Percentiles rank a stretch among this genome's conserved stretches.
Conservation (phyloP, 2,888 invertebrate genomes). For the Archips xylosteana region DNA sequence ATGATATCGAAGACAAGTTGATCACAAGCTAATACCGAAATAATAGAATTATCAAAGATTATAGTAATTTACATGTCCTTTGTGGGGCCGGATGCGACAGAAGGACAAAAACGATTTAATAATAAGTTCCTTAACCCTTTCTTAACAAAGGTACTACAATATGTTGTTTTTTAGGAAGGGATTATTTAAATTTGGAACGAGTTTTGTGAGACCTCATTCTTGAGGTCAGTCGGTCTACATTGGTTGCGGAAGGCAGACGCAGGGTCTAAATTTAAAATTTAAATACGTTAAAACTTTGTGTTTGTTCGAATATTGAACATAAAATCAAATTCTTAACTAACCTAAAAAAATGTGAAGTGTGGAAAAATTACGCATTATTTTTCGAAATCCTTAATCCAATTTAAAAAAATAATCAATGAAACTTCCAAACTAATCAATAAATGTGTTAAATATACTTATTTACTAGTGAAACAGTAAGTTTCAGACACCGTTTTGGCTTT, state of each 20-base stretch:
- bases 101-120: constrained; percentile 85
- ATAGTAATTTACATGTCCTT: constrained; percentile 83
- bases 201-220: constrained; percentile 70
- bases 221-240: constrained; percentile 79
- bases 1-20: constrained; percentile 74
- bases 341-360: constrained; percentile 23
- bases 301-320: neutral
- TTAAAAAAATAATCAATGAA: neutral
- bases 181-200: constrained; percentile 81
- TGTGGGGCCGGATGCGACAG: constrained; percentile 79
- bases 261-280: constrained; percentile 45
- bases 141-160: constrained; percentile 82
- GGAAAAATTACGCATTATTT: neutral
- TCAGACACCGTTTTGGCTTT: constrained; percentile 10
- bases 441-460: neutral
- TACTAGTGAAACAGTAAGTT: neutral
- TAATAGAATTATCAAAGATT: constrained; percentile 85
- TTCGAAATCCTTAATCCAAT: neutral
- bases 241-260: constrained; percentile 70
- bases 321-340: neutral
- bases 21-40: constrained; percentile 76
- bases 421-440: neutral
- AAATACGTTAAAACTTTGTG: constrained; percentile 25
- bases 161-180: constrained; percentile 79
- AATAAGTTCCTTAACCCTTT: constrained; percentile 83